Conservation (phyloP, 1,140 invertebrate species). For the Hirudo medicinalis region DNA sequence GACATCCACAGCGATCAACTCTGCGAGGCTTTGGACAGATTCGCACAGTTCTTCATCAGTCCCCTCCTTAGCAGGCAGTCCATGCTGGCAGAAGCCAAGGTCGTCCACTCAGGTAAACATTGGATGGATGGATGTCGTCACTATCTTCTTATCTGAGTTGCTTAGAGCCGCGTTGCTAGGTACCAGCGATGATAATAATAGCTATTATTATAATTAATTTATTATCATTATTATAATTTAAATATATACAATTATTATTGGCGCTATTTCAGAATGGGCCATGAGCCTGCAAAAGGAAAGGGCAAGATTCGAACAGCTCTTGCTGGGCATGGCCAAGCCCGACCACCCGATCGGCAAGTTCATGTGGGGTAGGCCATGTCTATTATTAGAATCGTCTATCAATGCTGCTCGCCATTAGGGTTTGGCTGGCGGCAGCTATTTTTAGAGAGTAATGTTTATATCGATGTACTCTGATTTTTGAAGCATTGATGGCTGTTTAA, state of each 20-base stretch:
- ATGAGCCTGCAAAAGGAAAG: slow-evolving; percentile 55
- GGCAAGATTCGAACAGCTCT: slow-evolving; percentile 57
- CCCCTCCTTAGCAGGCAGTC: slow-evolving; percentile 32
- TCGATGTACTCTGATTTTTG: no score
- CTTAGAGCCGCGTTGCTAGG: no score
- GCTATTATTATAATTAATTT: slow-evolving; percentile 18
- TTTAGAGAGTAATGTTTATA: neutral
- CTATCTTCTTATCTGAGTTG: no score
- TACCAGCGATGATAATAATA: neutral
- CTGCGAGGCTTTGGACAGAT: slow-evolving; percentile 55
- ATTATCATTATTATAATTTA: no score
- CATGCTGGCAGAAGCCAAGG: slow-evolving; percentile 35
- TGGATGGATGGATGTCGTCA: neutral
- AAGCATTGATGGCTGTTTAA: no score
- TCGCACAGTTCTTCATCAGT: slow-evolving; percentile 37
- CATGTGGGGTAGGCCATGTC: slow-evolving; percentile 59
- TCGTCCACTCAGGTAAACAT: slow-evolving; percentile 38
- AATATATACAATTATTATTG: neutral
- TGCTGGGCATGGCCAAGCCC: slow-evolving; percentile 49
- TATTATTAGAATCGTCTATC: no score
- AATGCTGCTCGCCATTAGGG: no score
- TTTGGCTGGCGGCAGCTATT: no score
- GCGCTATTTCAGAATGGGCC: slow-evolving; percentile 55
- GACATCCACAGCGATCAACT: slow-evolving; percentile 67
- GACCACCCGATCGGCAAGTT: slow-evolving; percentile 64